These are phyloP conservation scores for Drosophila buzzatii DNA, from an alignment of 2,888 invertebrate species.

Conservation along the genomic window DNA sequence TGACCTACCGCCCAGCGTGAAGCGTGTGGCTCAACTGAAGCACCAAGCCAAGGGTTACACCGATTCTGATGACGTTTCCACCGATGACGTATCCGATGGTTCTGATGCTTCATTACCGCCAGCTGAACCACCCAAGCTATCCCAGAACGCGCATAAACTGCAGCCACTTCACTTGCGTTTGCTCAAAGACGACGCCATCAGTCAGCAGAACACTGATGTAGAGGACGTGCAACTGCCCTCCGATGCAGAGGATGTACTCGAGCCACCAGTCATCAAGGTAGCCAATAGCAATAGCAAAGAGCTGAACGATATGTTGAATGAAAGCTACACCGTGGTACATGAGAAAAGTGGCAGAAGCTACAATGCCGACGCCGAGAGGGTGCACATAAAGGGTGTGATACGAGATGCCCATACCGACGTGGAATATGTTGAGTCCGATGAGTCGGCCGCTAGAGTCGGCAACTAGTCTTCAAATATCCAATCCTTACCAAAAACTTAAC, in stretches of 20 bases:
- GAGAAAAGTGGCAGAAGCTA: conserved; percentile 85
- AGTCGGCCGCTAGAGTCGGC: conserved; percentile 76
- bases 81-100: conserved; percentile 81
- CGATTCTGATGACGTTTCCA: conserved; percentile 85
- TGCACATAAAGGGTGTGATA: conserved; percentile 86
- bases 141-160: conserved; percentile 43
- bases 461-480: conserved; percentile 58
- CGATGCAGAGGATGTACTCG: conserved; percentile 86
- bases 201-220: conserved; percentile 84
- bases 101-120: conserved; percentile 57
- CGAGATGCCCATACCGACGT: conserved; percentile 86
- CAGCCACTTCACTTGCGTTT: conserved; percentile 52
- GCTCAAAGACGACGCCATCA: conserved; percentile 52
- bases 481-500: conserved; percentile 32
- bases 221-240: conserved; percentile 86
- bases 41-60: conserved; percentile 63
- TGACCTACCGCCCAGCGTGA: conserved; percentile 62
- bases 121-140: conserved; percentile 34
- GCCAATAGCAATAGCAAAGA: conserved; percentile 73
- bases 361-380: conserved; percentile 85
- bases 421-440: conserved; percentile 86
- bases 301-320: conserved; percentile 85
- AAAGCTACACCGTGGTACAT: conserved; percentile 85
- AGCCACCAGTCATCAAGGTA: conserved; percentile 57
- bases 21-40: conserved; percentile 63